Base-by-base conservation (phyloP, 1,140 invertebrate species). In the Aricia agestis region DNA sequence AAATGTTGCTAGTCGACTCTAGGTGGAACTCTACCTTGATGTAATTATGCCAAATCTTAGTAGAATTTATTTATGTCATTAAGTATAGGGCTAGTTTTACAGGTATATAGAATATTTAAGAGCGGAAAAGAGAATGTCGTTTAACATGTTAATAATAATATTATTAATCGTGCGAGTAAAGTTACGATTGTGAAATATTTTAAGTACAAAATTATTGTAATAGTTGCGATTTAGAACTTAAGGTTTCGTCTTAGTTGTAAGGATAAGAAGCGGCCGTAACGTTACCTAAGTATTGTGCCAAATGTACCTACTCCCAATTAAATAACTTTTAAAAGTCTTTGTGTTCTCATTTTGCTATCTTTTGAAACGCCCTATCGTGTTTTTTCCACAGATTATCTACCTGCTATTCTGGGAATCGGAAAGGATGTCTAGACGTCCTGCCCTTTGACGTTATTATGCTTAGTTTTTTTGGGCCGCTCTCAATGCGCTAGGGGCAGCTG, bases 351-450 rank as follows among this genome's bases (percentile, higher is more conserved):
- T 25, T n/a, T 36, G 59, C 68, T 42, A 42, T 19, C 59, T 19
- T 57, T 58, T 36, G 36, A 61, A 42, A 70, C 42, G 10, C 18
- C n/a, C 6, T n/a, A 32, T 68, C 41, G 68, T 66, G 61, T 45
- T 61, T 68, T 52, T 79, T 79, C 72, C 76, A 81, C 67, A 75
- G 74, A 79, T 80, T 65, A 74, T 80, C 80, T 90, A 90, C 87
- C 87, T 90, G 87, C 79, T 72, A 25, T 85, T 85, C 82, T 82
- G 80, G 74, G 82, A 87, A 85, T 67, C 80, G 80, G 86, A 86
- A 89, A 85, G 71, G 77, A 83, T 74, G 85, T 90, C 88, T 90
- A 90, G 88, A 90, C 87, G 79, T 86, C 85, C 87, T 88, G 86
- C 80, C 80, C 83, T 85, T 84, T 82, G 83, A 85, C 79, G 79